phyloP scores from a whole-genome alignment of 2,888 invertebrate species.

The Stenoptilia bipunctidactyla region DNA sequence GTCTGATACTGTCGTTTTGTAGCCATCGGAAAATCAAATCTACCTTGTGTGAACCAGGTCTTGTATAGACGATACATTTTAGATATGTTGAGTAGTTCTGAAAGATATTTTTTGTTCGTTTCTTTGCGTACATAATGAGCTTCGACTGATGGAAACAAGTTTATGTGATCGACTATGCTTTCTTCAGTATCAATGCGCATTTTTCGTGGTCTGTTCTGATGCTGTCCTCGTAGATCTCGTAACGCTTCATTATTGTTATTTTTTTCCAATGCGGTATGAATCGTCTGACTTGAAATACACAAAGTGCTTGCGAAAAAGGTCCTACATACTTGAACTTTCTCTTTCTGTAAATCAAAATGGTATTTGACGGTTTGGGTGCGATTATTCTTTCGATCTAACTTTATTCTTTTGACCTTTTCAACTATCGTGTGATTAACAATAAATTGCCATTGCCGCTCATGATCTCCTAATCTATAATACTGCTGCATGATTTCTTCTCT shows the following conservation, averaged over 20 bases:
- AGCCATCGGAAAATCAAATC: conserved; percentile 9
- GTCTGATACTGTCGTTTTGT: conserved; percentile 10
- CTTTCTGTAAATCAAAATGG: conserved; percentile 5
- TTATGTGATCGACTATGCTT: conserved; percentile 8
- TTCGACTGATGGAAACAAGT: conserved; percentile 10
- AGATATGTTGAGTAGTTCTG: conserved; percentile 13
- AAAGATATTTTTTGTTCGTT: conserved; percentile 9
- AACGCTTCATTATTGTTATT: conserved; percentile 1
- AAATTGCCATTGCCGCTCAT: conserved; percentile 13
- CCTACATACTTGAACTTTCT: conserved; percentile 9
- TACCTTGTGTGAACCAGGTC: conserved; percentile 9
- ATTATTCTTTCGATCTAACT: conserved; percentile 9
- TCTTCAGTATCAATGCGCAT: conserved; percentile 1
- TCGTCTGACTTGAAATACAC: conserved; percentile 6
- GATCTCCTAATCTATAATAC: conserved; percentile 13
- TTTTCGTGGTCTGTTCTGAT: conserved; percentile 9
- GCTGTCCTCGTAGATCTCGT: conserved; percentile 10
- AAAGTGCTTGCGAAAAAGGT: conserved; percentile 12
- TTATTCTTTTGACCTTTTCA: conserved; percentile 10
- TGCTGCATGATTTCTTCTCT: conserved; percentile 9
- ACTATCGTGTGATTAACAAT: conserved; percentile 6
- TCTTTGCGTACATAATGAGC: conserved; percentile 11
- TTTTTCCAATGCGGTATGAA: conserved; percentile 9
- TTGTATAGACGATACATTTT: conserved; percentile 15
- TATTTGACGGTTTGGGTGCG: conserved; percentile 13